These are phyloP conservation scores for Standfussiana lucernea DNA, from an alignment of 2,888 invertebrate genomes.

Conservation along the genomic window DNA sequence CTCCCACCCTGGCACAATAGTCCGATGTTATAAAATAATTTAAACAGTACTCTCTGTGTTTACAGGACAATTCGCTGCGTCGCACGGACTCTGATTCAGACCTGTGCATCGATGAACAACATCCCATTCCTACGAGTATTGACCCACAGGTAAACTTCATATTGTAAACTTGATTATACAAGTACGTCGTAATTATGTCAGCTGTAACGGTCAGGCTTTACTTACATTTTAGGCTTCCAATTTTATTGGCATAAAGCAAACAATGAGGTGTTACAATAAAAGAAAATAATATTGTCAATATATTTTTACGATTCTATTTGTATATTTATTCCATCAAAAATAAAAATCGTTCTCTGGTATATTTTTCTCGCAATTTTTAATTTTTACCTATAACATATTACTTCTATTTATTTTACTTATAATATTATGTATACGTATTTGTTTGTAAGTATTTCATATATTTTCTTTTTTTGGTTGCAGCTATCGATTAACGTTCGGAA, in stretches of 20 bases:
- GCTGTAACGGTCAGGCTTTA: conserved; percentile 39
- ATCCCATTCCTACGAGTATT: conserved; percentile 83
- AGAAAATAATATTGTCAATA: background rate
- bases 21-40: background rate
- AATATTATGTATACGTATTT: conserved; percentile 59
- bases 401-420: conserved; percentile 52
- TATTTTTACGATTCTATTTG: conserved; percentile 22
- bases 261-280: conserved; percentile 21
- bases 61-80: conserved; percentile 92
- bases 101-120: conserved; percentile 94
- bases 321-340: conserved; percentile 11
- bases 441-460: conserved; percentile 70
- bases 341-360: conserved; percentile 13
- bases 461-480: conserved; percentile 87
- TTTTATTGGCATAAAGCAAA: conserved; percentile 38
- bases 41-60: conserved; percentile 31
- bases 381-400: conserved; percentile 8
- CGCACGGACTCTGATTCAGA: conserved; percentile 97
- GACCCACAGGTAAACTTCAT: conserved; percentile 85
- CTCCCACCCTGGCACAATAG: background rate
- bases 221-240: conserved; percentile 39
- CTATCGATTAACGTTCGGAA: conserved; percentile 89
- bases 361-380: conserved; percentile 25
- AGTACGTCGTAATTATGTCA: background rate
- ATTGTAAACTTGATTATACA: conserved; percentile 28